A percentile compares a stretch with the other conserved stretches of the same genome.
phyloP scores from a whole-genome alignment of 2,888 invertebrate genomes.

The Chromoteleia sp. region DNA sequence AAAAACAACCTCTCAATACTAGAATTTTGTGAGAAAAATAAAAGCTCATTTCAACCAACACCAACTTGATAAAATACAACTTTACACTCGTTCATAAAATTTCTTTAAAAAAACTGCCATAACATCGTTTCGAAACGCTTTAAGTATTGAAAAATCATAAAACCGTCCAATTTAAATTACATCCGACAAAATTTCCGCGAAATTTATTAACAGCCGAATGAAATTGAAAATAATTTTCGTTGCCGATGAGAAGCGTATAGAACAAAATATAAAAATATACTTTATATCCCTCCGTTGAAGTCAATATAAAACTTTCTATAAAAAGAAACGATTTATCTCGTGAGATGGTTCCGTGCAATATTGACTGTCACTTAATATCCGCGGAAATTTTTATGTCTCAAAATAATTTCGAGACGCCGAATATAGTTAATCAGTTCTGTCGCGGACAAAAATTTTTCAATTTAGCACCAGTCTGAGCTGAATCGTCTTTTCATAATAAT shows the following conservation, averaged over 20 bases:
- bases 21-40: too few relatives aligned
- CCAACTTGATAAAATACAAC: slow-evolving; percentile 34
- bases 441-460: slow-evolving; percentile 6
- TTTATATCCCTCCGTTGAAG: slow-evolving; percentile 26
- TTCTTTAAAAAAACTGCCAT: slow-evolving; percentile 39
- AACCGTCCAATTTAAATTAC: slow-evolving; percentile 29
- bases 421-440: slow-evolving; percentile 15
- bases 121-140: slow-evolving; percentile 12
- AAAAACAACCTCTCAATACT: too few relatives aligned
- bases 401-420: slow-evolving; percentile 24
- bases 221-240: slow-evolving; percentile 31
- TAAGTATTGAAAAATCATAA: slow-evolving; percentile 44
- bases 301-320: slow-evolving; percentile 28
- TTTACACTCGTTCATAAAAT: slow-evolving; percentile 27
- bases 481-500: background rate
- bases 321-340: slow-evolving; percentile 39
- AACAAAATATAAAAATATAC: slow-evolving; percentile 43
- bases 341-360: slow-evolving; percentile 9
- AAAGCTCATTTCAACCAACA: slow-evolving; percentile 11
- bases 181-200: slow-evolving; percentile 19
- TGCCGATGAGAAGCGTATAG: background rate
- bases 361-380: slow-evolving; percentile 40
- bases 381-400: slow-evolving; percentile 7
- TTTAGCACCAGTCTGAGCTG: background rate
- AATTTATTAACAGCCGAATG: slow-evolving; percentile 24